Percentiles rank a stretch among this genome's conserved stretches.
These are phyloP conservation scores for Plagodis pulveraria DNA, from an alignment of 2,888 invertebrate genomes.

Conservation along the genomic window DNA sequence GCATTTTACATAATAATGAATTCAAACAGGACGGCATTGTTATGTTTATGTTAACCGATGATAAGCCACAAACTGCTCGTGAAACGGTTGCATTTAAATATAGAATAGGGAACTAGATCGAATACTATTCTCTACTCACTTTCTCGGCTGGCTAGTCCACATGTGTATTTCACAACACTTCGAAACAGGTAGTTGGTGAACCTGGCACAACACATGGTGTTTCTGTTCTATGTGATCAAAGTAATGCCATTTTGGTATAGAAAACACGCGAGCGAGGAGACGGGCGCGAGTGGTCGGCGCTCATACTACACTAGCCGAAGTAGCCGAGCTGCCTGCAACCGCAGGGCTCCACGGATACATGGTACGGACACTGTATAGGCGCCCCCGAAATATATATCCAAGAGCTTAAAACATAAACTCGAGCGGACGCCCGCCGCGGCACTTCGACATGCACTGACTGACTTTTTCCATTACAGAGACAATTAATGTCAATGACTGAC, in stretches of 20 bases:
- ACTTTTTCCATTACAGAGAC: slow-evolving; percentile 63
- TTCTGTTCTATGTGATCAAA: slow-evolving; percentile 57
- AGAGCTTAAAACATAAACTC: slow-evolving; percentile 47
- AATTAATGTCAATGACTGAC: slow-evolving; percentile 78
- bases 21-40: slow-evolving; percentile 28
- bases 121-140: slow-evolving; percentile 62
- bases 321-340: slow-evolving; percentile 49
- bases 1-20: slow-evolving; percentile 3
- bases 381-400: slow-evolving; percentile 62
- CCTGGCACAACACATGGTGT: slow-evolving; percentile 77
- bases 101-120: slow-evolving; percentile 46
- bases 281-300: slow-evolving; percentile 62
- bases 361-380: slow-evolving; percentile 46
- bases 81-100: slow-evolving; percentile 53
- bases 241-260: slow-evolving; percentile 68
- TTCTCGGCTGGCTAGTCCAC: slow-evolving; percentile 77
- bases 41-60: slow-evolving; percentile 38
- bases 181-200: slow-evolving; percentile 75
- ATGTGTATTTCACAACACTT: slow-evolving; percentile 81
- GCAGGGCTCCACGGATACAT: slow-evolving; percentile 48
- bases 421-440: slow-evolving; percentile 46
- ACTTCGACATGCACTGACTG: slow-evolving; percentile 69
- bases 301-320: slow-evolving; percentile 72
- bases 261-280: slow-evolving; percentile 48
- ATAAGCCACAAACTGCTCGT: slow-evolving; percentile 46